Evolutionary conservation across 2,888 invertebrate genomes (phyloP).

Genomic region (Drosophila peninsularis): DNA sequence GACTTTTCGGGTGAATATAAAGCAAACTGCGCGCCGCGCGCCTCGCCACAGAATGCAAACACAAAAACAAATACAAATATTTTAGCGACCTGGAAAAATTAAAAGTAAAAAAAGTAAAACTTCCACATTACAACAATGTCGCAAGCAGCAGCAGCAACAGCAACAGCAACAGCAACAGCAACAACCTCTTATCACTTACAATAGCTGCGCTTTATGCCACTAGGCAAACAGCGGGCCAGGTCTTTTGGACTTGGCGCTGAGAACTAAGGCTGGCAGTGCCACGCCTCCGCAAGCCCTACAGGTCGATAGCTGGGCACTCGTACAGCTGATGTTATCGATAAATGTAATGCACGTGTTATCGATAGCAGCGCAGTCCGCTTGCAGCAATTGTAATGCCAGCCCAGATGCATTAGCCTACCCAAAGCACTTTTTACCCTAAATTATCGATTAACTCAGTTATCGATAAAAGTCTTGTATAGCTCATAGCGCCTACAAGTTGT

Average conservation of each 20-base stretch:
- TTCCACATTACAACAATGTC: conserved; percentile 53
- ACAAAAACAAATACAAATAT: conserved; percentile 69
- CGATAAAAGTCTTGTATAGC: background rate
- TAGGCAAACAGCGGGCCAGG: conserved; percentile 46
- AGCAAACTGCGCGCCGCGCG: conserved; percentile 33
- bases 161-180: conserved; percentile 33
- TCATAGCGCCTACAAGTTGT: too few species aligned
- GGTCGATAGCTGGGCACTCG: background rate
- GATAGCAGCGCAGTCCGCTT: background rate
- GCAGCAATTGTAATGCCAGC: background rate
- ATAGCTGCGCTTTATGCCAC: conserved; percentile 45
- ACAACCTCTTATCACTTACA: conserved; percentile 54
- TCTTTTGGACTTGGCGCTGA: conserved; percentile 38
- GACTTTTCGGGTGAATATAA: conserved; percentile 66
- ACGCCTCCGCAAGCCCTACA: background rate
- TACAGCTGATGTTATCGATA: conserved; percentile 3
- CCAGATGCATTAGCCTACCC: too few species aligned
- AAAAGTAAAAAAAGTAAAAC: conserved; percentile 50
- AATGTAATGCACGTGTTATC: background rate
- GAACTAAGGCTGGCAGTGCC: conserved; percentile 9
- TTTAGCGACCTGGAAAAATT: conserved; percentile 64
- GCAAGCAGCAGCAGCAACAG: conserved; percentile 37
- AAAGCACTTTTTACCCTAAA: background rate
- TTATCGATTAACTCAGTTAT: background rate
- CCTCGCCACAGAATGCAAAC: conserved; percentile 53